These are phyloP conservation scores for Electrona antarctica DNA, from an alignment of 2,113 vertebrate species.

Conservation along the genomic window DNA sequence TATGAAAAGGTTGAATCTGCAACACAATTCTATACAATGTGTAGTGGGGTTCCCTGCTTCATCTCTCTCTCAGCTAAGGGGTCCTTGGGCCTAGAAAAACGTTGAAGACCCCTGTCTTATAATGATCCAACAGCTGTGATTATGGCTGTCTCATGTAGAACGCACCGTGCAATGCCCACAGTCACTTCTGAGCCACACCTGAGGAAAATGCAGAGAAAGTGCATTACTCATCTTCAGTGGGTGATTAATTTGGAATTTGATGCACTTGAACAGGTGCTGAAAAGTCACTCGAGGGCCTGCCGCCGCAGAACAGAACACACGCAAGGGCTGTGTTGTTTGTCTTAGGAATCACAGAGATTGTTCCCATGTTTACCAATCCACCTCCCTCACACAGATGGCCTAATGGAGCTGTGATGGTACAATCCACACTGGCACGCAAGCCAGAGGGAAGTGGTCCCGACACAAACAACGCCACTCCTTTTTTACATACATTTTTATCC, in stretches of 20 bases:
- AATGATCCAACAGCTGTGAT: background rate
- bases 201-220: too few relatives aligned
- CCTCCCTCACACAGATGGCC: constrained; percentile 49
- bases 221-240: too few relatives aligned
- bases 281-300: constrained; percentile 18
- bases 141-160: background rate
- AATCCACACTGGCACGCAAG: constrained; percentile 38
- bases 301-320: constrained; percentile 3
- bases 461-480: constrained; percentile 25
- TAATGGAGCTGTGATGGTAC: constrained; percentile 37
- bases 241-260: too few relatives aligned
- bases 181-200: too few relatives aligned
- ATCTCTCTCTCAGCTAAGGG: background rate
- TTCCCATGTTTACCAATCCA: constrained; percentile 56
- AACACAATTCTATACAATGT: too few relatives aligned
- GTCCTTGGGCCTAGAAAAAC: background rate
- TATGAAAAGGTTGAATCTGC: too few relatives aligned
- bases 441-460: constrained; percentile 17
- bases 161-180: too few relatives aligned
- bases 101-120: too few relatives aligned
- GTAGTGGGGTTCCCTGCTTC: background rate
- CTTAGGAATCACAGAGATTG: constrained; percentile 43
- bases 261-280: too few relatives aligned
- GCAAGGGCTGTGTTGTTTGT: constrained; percentile 37
- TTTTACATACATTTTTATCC: too few relatives aligned